Percentiles rank a stretch among this genome's conserved stretches.
phyloP scores from a whole-genome alignment of 2,888 invertebrate species.

The Pandemis corylana region DNA sequence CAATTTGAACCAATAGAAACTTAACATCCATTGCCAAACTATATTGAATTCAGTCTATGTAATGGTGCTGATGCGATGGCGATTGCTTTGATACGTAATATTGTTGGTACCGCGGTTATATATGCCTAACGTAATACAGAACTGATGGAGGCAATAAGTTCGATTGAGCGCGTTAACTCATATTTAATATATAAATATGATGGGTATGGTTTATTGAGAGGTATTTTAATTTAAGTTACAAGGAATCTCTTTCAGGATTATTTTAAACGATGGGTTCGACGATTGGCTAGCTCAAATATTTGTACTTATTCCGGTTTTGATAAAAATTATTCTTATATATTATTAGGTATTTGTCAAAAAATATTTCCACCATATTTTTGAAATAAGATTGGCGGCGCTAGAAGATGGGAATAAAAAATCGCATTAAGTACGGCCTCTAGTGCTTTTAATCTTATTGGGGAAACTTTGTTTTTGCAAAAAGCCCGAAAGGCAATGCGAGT shows the following conservation, averaged over 20 bases:
- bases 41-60: not conserved
- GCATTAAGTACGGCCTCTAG: not conserved
- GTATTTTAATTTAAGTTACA: not conserved
- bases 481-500: conserved; percentile 14
- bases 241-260: not conserved
- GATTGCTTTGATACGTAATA: not conserved
- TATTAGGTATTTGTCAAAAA: not conserved
- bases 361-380: not conserved
- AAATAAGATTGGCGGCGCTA: not conserved
- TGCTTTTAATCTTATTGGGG: conserved; percentile 9
- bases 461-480: conserved; percentile 3
- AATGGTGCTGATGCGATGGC: not conserved
- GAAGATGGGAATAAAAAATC: conserved; percentile 3
- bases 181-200: too few relatives aligned
- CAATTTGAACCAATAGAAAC: not conserved
- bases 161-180: not conserved
- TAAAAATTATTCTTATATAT: too few relatives aligned
- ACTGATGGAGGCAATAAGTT: not conserved
- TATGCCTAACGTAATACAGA: not conserved
- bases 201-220: not conserved
- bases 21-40: not conserved
- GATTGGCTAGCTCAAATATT: too few relatives aligned
- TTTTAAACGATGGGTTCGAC: not conserved
- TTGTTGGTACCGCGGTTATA: not conserved
- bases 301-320: too few relatives aligned